Evolutionary conservation across 35 echinoderm and acorn worm species (phyloP), one percentile per base, ranked within the genome.

Genomic region (Eucidaris tribuloides): DNA sequence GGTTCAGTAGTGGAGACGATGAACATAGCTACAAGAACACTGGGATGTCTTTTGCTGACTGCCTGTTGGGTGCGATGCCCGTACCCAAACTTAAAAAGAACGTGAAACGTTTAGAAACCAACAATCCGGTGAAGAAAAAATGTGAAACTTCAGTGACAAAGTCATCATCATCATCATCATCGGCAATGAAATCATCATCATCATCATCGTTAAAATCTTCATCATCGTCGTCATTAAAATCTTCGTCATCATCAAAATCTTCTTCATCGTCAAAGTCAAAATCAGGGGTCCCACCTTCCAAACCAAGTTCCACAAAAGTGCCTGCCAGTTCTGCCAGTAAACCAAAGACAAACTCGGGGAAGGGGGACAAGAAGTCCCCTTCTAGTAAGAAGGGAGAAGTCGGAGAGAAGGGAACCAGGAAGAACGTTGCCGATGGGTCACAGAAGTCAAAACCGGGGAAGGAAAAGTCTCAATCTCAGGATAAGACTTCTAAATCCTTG

Each of bases 11-110:
- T 11, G 44, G 25, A 33, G 61, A 79, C 2, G 50, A 40, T 30
- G 64, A 81, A 31, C 63, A 82, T 31, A 71, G 20, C 45, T 91
- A 84, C 50, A 57, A 23, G 0, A 84, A 78, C 58, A 84, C 81
- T 30, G 88, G 88, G n/a, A 79, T 91, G 82, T 91, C 81, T 15
- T 85, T 91, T 79, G 81, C 52, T 5, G 88, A 84, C 77, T 84
- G 81, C 45, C 74, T 91, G 7, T 46, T 84, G 17, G 81, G 41
- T 70, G 52, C 77, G 20, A 36, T 48, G 23, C 58, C 38, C 24
- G 20, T 52, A 50, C 7, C 42, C 39, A 79, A 64, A 50, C 33
- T 66, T 32, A 85, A 85, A 35, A 78, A 78, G 24, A 27, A 27
- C 20, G 68, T 19, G 13, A 74, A 74, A 36, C 33, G 15, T 9